Base-by-base conservation (phyloP, 37 sponge, comb jelly and placozoan species). In the Haliclona indistincta region DNA sequence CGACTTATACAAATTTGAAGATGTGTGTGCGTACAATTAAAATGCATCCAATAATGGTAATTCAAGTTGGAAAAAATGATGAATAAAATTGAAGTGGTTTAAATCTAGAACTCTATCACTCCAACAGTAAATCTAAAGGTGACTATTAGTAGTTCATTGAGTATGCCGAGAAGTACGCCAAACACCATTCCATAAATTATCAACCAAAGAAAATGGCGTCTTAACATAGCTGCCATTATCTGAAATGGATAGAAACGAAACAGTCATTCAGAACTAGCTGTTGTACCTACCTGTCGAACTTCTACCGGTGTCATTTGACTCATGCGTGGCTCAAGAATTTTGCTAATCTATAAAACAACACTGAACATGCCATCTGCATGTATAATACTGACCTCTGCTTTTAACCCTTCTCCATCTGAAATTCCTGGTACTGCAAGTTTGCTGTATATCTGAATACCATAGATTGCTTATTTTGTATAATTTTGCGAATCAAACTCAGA, bases 181-280 rank as follows among this genome's bases (percentile, higher is more conserved):
- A 83, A 60, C 2, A 83, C 26, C 38, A 82, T 86, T 0, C 95
- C 92, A 83, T 88, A 94, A 32, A 90, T 80, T 34, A 94, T 87
- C 58, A 94, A 41, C 95, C 91, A 90, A 54, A 80, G 81, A 43
- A 94, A 56, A 34, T 94, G 92, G 68, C 73, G 86, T 5, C 88
- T 40, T 40, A 94, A 83, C 80, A 94, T 91, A 2, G 76, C 64
- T 8, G 86, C 76, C 23, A 94, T 49, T 32, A 94, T 51, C 95
- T 94, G 71, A 13, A 66, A 36, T 10, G 8, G 42, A 49, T 22
- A 55, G 1, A 30, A 23, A 37, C 22, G 56, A 54, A 23, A 47
- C 49, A 28, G 26, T 6, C 4, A 4, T 28, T 30, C 6, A 23
- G 15, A 6, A 3, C 8, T n/a, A 38, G 10, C 22, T 38, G 33